These are phyloP conservation scores for Vipera latastei DNA, from an alignment of 2,797 vertebrate genomes.

Conservation along the genomic window DNA sequence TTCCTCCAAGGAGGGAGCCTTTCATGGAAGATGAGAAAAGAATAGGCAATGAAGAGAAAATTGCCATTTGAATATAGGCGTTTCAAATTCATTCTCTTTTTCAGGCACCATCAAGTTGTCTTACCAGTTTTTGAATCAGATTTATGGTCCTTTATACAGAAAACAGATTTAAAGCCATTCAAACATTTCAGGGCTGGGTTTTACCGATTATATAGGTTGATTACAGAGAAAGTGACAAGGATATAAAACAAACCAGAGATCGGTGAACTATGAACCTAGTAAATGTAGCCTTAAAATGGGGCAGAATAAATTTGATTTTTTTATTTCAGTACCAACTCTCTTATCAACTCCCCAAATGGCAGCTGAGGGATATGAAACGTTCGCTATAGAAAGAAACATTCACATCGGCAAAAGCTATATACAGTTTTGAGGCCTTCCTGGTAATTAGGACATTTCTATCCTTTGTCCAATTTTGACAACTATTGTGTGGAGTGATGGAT, in stretches of 20 bases:
- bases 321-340: neutral
- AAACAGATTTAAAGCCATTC: neutral
- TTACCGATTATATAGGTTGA: neutral
- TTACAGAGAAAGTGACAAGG: neutral
- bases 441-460: neutral
- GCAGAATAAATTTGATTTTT: neutral
- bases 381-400: neutral
- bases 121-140: neutral
- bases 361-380: neutral
- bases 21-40: neutral
- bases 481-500: neutral
- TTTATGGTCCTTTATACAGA: neutral
- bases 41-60: neutral
- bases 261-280: neutral
- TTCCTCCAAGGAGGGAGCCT: slow-evolving; percentile 37
- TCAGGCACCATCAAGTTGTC: too few relatives aligned
- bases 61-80: neutral
- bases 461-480: neutral
- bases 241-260: neutral
- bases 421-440: neutral
- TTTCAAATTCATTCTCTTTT: too few relatives aligned
- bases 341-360: neutral
- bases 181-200: neutral
- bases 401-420: neutral
- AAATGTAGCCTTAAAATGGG: neutral